phyloP scores from a whole-genome alignment of 2,888 invertebrate genomes.

The Brachypterus glaber region DNA sequence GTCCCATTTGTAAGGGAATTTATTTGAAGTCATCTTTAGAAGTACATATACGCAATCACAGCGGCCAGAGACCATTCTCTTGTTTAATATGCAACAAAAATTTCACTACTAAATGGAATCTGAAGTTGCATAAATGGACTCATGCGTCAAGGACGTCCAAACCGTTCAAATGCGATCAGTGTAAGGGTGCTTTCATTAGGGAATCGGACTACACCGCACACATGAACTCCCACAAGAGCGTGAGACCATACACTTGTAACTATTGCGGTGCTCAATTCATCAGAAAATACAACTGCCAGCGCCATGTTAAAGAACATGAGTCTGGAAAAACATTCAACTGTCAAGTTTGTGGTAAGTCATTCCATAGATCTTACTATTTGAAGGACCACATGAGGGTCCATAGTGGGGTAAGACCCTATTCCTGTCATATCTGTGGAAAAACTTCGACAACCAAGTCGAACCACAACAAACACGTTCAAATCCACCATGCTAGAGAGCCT shows the following conservation, averaged over 20 bases:
- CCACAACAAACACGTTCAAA: constrained; percentile 82
- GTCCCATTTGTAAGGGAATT: constrained; percentile 66
- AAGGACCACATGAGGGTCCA: constrained; percentile 82
- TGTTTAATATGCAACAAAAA: constrained; percentile 77
- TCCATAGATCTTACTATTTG: constrained; percentile 79
- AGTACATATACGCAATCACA: constrained; percentile 71
- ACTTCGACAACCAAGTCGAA: constrained; percentile 83
- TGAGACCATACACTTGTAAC: constrained; percentile 80
- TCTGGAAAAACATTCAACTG: constrained; percentile 68
- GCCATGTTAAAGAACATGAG: constrained; percentile 78
- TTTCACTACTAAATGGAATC: constrained; percentile 84
- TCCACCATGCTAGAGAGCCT: constrained; percentile 81
- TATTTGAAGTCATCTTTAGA: constrained; percentile 72
- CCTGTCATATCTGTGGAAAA: constrained; percentile 83
- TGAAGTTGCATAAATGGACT: constrained; percentile 82
- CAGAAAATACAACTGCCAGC: constrained; percentile 76
- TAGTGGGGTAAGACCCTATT: constrained; percentile 68
- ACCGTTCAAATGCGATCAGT: constrained; percentile 75
- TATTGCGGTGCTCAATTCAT: constrained; percentile 85
- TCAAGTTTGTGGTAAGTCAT: constrained; percentile 70
- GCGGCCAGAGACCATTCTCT: constrained; percentile 63
- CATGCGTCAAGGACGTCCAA: constrained; percentile 75
- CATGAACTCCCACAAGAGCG: constrained; percentile 76
- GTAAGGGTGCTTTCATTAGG: constrained; percentile 76
- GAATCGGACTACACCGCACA: constrained; percentile 73